Conservation (phyloP, 2,113 vertebrate genomes). For the Erinaceus europaeus region DNA sequence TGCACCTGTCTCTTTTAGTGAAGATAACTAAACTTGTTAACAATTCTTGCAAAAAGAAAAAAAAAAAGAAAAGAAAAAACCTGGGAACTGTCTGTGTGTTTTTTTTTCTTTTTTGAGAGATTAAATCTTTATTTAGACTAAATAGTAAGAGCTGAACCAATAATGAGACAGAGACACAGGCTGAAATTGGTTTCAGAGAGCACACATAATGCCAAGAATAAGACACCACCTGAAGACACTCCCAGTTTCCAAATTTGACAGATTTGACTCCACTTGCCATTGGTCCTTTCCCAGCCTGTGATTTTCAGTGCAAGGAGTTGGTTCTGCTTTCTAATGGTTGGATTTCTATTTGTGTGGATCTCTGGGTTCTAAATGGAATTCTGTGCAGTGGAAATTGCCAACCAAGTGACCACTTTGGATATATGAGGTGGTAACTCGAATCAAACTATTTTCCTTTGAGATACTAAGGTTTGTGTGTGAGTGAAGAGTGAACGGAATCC, state of each 20-base stretch:
- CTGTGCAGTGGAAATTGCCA: background rate
- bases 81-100: no score
- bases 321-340: background rate
- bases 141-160: no score
- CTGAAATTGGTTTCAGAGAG: no score
- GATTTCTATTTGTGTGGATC: background rate
- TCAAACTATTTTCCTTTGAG: conserved; percentile 39
- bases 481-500: conserved; percentile 7
- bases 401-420: background rate
- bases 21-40: background rate
- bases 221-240: no score
- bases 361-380: background rate
- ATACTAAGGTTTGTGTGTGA: background rate
- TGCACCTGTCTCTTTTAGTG: background rate
- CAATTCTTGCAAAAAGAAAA: background rate
- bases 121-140: no score
- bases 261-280: no score
- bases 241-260: no score
- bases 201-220: no score
- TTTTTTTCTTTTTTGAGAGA: no score
- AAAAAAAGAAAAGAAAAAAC: no score
- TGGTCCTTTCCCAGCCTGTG: no score
- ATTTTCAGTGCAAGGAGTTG: background rate
- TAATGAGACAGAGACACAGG: no score
- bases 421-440: conserved; percentile 39